Base-by-base conservation (phyloP, 2,888 invertebrate species). In the Bedellia somnulentella region DNA sequence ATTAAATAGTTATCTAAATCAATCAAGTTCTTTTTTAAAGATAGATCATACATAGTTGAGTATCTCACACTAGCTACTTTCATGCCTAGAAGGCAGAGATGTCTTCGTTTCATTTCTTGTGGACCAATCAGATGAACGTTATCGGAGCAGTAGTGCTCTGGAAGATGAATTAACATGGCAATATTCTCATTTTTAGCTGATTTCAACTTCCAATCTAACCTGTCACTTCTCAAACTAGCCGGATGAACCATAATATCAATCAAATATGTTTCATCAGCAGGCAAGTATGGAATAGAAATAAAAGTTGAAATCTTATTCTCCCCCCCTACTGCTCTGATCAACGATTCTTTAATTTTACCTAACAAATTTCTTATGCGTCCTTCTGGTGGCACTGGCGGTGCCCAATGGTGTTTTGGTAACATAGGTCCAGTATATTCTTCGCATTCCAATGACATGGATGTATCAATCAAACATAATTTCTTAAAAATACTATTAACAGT, bases 101-200 rank as follows among this genome's bases (percentile, higher is more conserved):
- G 85, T 33, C 80, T 73, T 33, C 71, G 77, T 38, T 80, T 79
- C 80, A 85, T 80, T 2, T 70, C 52, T 51, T 85, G 83, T 14
- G 81, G 77, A 1, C 86, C 87, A 39, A 81, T 64, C 13, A 87
- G 52, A 29, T 70, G 57, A 25, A 60, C 55, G 24, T 73, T 75
- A 35, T 79, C 73, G 24, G 75, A 68, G 47, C 82, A 83, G 51
- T 79, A 85, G 52, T 85, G 80, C 37, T 86, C 83, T 2, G 85
- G 84, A 31, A 83, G 56, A 47, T 83, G 76, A 32, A 86, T 75
- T 30, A 86, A 51, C 21, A 86, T 41, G 1, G 81, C 85, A 24
- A 75, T 64, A 41, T 68, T 78, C 29, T 68, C 50, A 47, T 78
- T 75, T 30, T 52, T 61, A 15, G 52, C 52, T 4, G 50, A 52